Evolutionary conservation across 1,140 invertebrate genomes (phyloP).

Genomic region (Cyphomyrmex costatus): DNA sequence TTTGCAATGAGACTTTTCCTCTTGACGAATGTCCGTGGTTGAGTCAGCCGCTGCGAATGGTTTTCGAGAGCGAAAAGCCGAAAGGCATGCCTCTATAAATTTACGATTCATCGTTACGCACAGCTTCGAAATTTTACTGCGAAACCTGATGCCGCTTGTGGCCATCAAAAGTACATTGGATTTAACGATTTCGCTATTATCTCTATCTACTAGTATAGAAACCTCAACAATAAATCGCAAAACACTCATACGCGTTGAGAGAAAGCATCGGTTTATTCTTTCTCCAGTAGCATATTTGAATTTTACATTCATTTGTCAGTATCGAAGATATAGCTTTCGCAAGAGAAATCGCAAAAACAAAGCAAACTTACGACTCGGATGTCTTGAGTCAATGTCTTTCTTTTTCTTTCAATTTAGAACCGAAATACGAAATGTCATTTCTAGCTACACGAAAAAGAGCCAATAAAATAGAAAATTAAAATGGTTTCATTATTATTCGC

Average conservation of each 20-base stretch:
- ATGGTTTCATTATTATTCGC: not conserved
- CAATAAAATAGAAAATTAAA: not conserved
- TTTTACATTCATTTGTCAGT: slow-evolving; percentile 15
- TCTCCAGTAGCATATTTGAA: not conserved
- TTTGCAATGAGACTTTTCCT: slow-evolving; percentile 14
- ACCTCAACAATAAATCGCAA: slow-evolving; percentile 5
- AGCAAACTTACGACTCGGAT: not conserved
- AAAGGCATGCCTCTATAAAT: slow-evolving; percentile 43
- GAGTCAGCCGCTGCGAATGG: slow-evolving; percentile 42
- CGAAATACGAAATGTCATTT: not conserved
- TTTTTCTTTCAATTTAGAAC: slow-evolving; percentile 10
- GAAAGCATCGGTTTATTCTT: slow-evolving; percentile 15
- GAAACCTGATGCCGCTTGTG: not conserved
- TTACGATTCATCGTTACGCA: slow-evolving; percentile 36
- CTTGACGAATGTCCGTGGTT: not conserved
- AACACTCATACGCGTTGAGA: not conserved
- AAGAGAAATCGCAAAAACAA: not conserved
- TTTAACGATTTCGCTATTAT: slow-evolving; percentile 57
- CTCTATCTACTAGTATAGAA: not conserved
- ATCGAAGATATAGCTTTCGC: not conserved
- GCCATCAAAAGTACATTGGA: slow-evolving; percentile 25
- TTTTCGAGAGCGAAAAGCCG: slow-evolving; percentile 31
- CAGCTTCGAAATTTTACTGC: slow-evolving; percentile 41
- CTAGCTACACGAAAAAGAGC: not conserved
- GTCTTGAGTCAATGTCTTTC: not conserved